Conservation (phyloP, 2,113 vertebrate species). For the Nymphicus hollandicus region DNA sequence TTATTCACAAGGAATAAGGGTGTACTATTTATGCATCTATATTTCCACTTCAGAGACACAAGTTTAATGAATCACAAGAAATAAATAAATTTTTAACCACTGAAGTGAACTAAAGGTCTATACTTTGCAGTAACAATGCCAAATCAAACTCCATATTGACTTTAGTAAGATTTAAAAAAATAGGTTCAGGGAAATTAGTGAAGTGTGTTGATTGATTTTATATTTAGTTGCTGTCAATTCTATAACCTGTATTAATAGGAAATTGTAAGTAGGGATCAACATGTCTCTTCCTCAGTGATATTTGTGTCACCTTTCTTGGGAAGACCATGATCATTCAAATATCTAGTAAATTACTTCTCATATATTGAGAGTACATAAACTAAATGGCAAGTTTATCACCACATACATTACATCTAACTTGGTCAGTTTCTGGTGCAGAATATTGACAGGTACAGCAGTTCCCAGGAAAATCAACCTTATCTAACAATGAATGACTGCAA, state of each 20-base stretch:
- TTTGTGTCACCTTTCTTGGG: not conserved
- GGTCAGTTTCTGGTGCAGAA: not conserved
- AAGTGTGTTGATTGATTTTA: not conserved
- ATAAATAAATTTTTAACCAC: not conserved
- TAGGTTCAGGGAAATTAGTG: not conserved
- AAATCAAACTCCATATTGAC: not conserved
- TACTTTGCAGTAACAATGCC: not conserved
- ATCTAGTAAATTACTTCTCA: not conserved
- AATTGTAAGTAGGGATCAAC: not conserved
- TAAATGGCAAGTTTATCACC: not conserved
- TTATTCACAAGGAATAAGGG: not conserved
- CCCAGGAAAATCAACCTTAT: not conserved
- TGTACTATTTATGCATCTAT: not conserved
- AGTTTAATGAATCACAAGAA: not conserved
- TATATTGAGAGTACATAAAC: not conserved
- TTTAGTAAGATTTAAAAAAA: not conserved
- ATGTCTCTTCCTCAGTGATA: not conserved
- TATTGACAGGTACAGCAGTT: not conserved
- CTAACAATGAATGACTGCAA: not conserved
- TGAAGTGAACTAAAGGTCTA: not conserved
- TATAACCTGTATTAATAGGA: not conserved
- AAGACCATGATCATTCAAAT: not conserved
- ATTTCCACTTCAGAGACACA: not conserved
- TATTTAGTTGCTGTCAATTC: not conserved
- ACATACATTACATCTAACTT: not conserved